phyloP scores from a whole-genome alignment of 92 coral and sea anemone species.

The Chrysogorgia sp. region DNA sequence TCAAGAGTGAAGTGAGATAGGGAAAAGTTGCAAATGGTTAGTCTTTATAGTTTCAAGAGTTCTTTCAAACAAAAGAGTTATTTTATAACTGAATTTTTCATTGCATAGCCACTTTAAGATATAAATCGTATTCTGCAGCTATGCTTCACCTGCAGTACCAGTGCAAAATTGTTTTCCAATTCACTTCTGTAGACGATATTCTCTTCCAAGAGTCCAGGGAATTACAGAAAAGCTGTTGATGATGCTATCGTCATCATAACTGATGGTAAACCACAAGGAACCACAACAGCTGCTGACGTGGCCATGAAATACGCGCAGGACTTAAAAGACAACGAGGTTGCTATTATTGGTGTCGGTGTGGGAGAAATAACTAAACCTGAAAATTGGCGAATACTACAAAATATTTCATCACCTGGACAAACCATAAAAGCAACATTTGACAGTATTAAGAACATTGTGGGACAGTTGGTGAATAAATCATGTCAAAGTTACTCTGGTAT shows the following conservation, averaged over 20 bases:
- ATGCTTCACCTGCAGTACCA: too few relatives aligned
- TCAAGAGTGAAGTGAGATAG: too few relatives aligned
- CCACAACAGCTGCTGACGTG: too few relatives aligned
- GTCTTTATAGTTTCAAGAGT: too few relatives aligned
- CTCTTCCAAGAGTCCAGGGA: too few relatives aligned
- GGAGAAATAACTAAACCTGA: background rate
- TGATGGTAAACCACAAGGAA: background rate
- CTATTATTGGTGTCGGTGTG: background rate
- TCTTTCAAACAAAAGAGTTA: too few relatives aligned
- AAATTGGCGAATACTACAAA: background rate
- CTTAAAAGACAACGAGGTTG: background rate
- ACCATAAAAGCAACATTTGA: background rate
- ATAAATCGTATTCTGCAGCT: too few relatives aligned
- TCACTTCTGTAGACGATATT: too few relatives aligned
- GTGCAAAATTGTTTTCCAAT: too few relatives aligned
- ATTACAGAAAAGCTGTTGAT: background rate
- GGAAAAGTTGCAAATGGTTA: too few relatives aligned
- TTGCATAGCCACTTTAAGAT: too few relatives aligned
- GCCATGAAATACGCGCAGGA: background rate
- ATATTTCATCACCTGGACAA: background rate
- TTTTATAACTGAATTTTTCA: too few relatives aligned
- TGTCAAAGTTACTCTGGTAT: background rate
- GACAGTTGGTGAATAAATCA: background rate
- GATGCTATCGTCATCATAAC: background rate
- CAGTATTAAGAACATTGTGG: background rate